Conservation (phyloP, 2,888 invertebrate species). For the Seira ritae region DNA sequence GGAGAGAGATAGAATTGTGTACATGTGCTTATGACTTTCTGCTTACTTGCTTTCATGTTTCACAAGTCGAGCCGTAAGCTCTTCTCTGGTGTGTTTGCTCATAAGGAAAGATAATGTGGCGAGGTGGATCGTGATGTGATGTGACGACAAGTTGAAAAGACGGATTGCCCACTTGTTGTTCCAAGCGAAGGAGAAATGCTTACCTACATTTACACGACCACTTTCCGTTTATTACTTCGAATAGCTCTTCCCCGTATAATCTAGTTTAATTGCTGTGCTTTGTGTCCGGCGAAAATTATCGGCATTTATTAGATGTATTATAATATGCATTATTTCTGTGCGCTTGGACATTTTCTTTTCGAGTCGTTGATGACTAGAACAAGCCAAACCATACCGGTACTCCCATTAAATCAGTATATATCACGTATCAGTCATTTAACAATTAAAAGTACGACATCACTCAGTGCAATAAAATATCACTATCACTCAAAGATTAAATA, state of each 20-base stretch:
- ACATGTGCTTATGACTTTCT: conserved; percentile 8
- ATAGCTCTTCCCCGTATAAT: background rate
- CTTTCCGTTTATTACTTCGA: background rate
- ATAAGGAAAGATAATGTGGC: no score
- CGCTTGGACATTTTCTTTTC: no score
- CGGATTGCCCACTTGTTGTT: conserved; percentile 13
- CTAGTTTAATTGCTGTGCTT: conserved; percentile 3
- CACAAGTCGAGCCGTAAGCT: no score
- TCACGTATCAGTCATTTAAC: no score
- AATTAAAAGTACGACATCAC: no score
- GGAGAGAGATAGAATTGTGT: background rate
- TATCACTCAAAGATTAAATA: no score
- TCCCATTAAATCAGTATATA: no score
- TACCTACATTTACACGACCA: background rate
- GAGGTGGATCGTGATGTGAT: no score
- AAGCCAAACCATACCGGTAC: no score
- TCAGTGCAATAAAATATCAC: no score
- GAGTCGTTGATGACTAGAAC: no score
- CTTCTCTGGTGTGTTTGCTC: no score
- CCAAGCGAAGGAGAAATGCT: background rate
- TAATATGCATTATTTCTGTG: background rate
- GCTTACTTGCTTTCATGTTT: background rate
- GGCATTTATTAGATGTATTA: background rate
- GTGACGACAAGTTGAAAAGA: background rate
- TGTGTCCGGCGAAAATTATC: background rate